Evolutionary conservation across 2,113 vertebrate genomes (phyloP).

Genomic region (Physeter macrocephalus): DNA sequence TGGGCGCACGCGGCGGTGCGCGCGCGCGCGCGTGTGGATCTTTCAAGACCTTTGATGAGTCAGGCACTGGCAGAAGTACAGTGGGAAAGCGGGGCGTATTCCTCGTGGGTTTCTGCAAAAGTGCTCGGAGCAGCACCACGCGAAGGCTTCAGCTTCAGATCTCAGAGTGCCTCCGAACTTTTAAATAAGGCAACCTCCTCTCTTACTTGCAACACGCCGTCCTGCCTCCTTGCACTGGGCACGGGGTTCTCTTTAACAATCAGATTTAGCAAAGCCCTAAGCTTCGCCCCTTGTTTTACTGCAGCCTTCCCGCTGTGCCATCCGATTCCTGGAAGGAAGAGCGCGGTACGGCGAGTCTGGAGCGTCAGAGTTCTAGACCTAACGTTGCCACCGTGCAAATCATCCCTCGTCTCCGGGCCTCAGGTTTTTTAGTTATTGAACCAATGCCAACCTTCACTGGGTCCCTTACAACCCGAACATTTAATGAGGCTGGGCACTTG

Average conservation of each 20-base stretch:
- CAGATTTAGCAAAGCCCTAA: background rate
- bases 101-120: background rate
- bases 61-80: background rate
- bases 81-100: too few relatives aligned
- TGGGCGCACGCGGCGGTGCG: background rate
- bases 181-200: background rate
- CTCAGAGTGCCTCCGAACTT: background rate
- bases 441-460: background rate
- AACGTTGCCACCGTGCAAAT: background rate
- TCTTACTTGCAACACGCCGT: background rate
- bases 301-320: background rate
- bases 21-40: accelerated
- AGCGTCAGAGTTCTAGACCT: background rate
- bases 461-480: background rate
- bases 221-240: background rate
- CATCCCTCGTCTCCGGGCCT: background rate
- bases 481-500: background rate
- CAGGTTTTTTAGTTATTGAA: background rate
- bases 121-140: background rate
- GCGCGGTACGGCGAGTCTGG: background rate
- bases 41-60: background rate
- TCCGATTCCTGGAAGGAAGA: background rate
- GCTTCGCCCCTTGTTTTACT: background rate
- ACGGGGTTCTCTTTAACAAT: background rate
- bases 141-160: background rate